phyloP scores from a whole-genome alignment of 2,888 invertebrate species.

The Phorcus lineatus region DNA sequence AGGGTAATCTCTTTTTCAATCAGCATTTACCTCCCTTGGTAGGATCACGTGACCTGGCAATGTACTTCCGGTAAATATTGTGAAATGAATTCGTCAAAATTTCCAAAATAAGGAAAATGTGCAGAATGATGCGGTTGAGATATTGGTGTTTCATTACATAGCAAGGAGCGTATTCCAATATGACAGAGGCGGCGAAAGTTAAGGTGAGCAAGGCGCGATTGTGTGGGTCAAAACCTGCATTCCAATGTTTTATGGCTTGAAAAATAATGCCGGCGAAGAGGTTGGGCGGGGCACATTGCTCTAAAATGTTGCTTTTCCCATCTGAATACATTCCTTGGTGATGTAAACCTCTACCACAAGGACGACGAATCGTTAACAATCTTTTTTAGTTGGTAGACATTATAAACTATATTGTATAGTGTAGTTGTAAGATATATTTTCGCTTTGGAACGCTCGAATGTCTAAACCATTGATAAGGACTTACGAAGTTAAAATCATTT shows the following conservation, averaged over 20 bases:
- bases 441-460: no score
- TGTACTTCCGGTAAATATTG: constrained; percentile 20
- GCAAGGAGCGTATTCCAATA: not conserved
- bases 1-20: no score
- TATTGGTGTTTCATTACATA: not conserved
- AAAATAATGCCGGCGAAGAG: not conserved
- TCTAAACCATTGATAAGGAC: no score
- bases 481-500: no score
- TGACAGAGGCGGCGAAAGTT: not conserved
- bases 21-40: no score
- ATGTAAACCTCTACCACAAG: no score
- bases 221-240: not conserved
- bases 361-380: no score
- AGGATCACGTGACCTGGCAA: constrained; percentile 10
- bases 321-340: no score
- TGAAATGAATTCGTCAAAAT: constrained; percentile 3
- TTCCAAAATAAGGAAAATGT: not conserved
- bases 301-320: no score
- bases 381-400: no score
- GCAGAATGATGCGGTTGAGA: not conserved
- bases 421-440: no score
- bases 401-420: no score
- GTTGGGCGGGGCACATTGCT: not conserved
- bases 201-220: not conserved
- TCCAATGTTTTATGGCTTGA: not conserved